These are phyloP conservation scores for Acanthosepion lycidas DNA, from an alignment of 2,888 invertebrate species.

Conservation along the genomic window DNA sequence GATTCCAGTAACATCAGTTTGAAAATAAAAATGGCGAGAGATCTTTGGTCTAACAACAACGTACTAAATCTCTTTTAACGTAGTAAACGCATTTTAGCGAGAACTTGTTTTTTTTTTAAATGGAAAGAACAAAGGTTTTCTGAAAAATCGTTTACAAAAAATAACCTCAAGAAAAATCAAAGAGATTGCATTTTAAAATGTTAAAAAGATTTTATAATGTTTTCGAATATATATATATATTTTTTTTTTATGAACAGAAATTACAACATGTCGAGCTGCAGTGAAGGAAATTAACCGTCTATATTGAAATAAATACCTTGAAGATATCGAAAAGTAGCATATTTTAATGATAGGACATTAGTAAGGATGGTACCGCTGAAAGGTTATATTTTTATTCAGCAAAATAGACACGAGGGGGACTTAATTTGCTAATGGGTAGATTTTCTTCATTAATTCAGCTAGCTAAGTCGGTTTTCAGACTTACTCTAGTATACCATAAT, in stretches of 20 bases:
- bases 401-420: too few species aligned
- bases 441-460: too few species aligned
- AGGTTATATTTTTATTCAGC: too few species aligned
- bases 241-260: not conserved
- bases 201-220: not conserved
- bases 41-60: not conserved
- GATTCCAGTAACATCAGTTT: not conserved
- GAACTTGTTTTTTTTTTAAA: not conserved
- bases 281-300: not conserved
- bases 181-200: not conserved
- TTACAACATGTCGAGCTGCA: not conserved
- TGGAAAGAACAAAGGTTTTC: not conserved
- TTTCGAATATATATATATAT: not conserved
- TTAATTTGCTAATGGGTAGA: too few species aligned
- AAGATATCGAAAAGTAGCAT: not conserved
- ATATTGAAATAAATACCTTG: not conserved
- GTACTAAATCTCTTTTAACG: conserved; percentile 14
- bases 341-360: too few species aligned
- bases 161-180: not conserved
- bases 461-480: too few species aligned
- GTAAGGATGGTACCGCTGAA: too few species aligned
- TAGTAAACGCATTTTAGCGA: not conserved
- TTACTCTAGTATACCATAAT: too few species aligned
- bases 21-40: not conserved
- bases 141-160: not conserved